phyloP scores from a whole-genome alignment of 2,888 invertebrate species.

The Stenotaenia linearis region DNA sequence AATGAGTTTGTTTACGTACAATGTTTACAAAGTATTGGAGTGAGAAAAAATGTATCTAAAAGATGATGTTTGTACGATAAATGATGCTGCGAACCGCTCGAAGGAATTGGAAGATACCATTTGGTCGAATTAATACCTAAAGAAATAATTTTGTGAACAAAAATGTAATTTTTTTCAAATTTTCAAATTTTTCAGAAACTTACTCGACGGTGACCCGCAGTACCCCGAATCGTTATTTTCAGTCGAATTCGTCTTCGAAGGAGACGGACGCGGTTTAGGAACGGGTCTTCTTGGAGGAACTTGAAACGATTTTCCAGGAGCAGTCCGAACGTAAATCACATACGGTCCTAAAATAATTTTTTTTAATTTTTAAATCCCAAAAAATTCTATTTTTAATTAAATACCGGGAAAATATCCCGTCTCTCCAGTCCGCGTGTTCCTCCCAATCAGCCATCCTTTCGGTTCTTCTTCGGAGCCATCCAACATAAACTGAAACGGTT shows the following conservation, averaged over 20 bases:
- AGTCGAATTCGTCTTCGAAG: conserved; percentile 43
- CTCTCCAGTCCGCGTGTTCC: conserved; percentile 48
- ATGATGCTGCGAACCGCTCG: background rate
- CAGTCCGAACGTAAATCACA: conserved; percentile 37
- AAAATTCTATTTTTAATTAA: too few relatives aligned
- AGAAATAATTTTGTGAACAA: background rate
- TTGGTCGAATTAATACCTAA: background rate
- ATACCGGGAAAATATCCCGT: conserved; percentile 50
- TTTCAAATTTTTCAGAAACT: background rate
- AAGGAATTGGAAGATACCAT: background rate
- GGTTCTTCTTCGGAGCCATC: conserved; percentile 41
- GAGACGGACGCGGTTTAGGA: conserved; percentile 35
- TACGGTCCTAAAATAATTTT: too few relatives aligned
- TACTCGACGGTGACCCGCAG: conserved; percentile 37
- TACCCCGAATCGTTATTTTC: conserved; percentile 40
- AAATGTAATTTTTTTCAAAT: background rate
- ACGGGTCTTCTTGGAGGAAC: conserved; percentile 37
- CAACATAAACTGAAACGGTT: conserved; percentile 40
- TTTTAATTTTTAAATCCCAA: too few relatives aligned
- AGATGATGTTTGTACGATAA: conserved; percentile 47
- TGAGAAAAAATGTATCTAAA: conserved; percentile 53
- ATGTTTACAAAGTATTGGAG: conserved; percentile 54
- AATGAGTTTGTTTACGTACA: conserved; percentile 50
- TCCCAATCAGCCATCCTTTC: conserved; percentile 49
- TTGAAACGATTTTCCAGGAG: conserved; percentile 33